phyloP scores from a whole-genome alignment of 2,113 vertebrate species.

The Marmota flaviventris region DNA sequence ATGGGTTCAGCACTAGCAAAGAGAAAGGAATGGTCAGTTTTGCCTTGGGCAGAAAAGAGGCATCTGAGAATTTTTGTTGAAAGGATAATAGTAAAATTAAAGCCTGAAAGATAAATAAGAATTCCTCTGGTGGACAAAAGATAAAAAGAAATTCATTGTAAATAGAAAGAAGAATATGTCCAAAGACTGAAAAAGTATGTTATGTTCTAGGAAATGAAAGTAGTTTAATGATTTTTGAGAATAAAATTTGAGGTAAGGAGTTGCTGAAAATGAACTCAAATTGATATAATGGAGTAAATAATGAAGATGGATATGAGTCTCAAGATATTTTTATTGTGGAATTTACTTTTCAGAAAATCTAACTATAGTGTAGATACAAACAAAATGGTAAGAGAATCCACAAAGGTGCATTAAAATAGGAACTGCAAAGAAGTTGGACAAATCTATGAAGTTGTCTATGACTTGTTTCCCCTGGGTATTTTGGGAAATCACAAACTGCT shows the following conservation, averaged over 20 bases:
- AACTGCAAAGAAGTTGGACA: background rate
- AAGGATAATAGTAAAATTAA: conserved; percentile 7
- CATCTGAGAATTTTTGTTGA: background rate
- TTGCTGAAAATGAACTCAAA: background rate
- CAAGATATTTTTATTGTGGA: background rate
- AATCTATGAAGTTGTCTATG: background rate
- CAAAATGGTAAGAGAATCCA: conserved; percentile 1
- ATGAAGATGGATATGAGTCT: background rate
- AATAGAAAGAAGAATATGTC: background rate
- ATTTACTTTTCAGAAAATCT: background rate
- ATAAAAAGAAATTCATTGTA: background rate
- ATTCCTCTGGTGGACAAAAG: background rate
- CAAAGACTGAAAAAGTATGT: background rate
- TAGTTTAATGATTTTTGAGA: background rate
- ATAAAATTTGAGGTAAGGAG: background rate
- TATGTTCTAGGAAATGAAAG: background rate
- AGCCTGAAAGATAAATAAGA: background rate
- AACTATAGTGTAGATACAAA: background rate
- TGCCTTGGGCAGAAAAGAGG: background rate
- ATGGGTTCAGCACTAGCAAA: background rate
- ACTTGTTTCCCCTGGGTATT: background rate
- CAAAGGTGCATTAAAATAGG: background rate
- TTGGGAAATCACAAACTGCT: conserved; percentile 21
- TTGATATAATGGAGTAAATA: background rate
- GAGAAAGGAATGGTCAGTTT: background rate